These are phyloP conservation scores for Pseudomyrmex cubaensis DNA, from an alignment of 1,140 invertebrate genomes.

Conservation along the genomic window DNA sequence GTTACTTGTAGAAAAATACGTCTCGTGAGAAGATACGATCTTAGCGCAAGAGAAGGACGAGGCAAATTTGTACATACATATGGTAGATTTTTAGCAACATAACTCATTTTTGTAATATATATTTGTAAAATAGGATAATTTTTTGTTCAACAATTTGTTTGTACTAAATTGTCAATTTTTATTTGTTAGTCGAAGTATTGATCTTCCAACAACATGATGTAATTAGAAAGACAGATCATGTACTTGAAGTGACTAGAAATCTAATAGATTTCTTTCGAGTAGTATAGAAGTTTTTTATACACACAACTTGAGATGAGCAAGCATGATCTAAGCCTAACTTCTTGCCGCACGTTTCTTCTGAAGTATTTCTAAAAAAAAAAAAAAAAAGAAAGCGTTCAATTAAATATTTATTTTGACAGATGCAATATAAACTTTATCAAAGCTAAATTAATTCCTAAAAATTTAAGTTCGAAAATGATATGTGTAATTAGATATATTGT, in stretches of 20 bases:
- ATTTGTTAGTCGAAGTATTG: neutral
- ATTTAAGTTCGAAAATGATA: neutral
- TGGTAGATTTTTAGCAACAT: neutral
- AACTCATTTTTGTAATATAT: constrained; percentile 15
- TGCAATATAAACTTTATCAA: neutral
- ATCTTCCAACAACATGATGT: neutral
- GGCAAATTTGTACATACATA: neutral
- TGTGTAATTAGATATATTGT: neutral
- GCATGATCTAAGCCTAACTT: neutral
- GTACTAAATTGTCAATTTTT: neutral
- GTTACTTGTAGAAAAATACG: too few relatives aligned
- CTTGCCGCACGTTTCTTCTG: neutral
- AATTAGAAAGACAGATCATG: neutral
- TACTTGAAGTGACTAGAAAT: too few relatives aligned
- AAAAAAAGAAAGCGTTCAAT: neutral
- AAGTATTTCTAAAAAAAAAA: constrained; percentile 21
- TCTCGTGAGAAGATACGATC: too few relatives aligned
- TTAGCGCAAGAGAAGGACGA: constrained; percentile 41
- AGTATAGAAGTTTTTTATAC: neutral
- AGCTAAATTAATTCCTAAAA: neutral
- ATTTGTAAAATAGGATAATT: neutral
- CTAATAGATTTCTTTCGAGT: neutral
- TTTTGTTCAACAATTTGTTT: constrained; percentile 14
- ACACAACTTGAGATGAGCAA: neutral
- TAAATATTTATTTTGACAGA: neutral